Base-by-base conservation (phyloP, 2,797 vertebrate genomes). In the Philypnodon macrostomus region DNA sequence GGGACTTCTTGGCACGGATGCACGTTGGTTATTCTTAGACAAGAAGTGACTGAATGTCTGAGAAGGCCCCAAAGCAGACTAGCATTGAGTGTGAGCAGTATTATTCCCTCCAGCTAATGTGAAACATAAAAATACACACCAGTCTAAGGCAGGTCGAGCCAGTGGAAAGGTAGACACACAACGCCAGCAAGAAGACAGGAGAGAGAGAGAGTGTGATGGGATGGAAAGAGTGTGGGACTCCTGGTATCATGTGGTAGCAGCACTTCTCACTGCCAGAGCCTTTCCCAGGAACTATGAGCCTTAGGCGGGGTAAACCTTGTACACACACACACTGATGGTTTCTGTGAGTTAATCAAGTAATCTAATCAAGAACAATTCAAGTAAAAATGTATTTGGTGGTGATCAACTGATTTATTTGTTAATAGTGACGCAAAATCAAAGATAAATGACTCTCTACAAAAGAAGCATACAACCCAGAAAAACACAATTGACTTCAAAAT, bases 21-120 rank as follows among this genome's bases (percentile, higher is more conserved):
- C 50, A 19, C 65, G 44, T 64, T 65, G 68, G 72, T 80, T 86
- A 88, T 89, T 89, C 82, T 86, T 86, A 85, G 79, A 85, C 73
- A 72, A 85, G 77, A 56, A 87, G 83, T 89, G 87, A 90, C 85
- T 87, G 83, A 87, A 90, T 81, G 86, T 89, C 85, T 90, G 86
- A 89, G 78, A 86, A 81, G 76, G 73, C 72, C 55, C n/a, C 58
- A 55, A 70, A 83, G 72, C 68, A 86, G 83, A 81, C 85, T 78
- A 69, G 73, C 51, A 72, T 87, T 85, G 82, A 79, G 51, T 35
- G 60, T 73, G 64, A 75, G 64, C 74, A 70, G 74, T 76, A 82
- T 86, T 85, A 83, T 85, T 84, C 79, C 72, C 65, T 37, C 60
- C 17, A 49, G 68, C 81, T 85, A 82, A 84, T 79, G 61, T 30